Conservation (phyloP, 2,888 invertebrate species). For the Deroplatys truncata region DNA sequence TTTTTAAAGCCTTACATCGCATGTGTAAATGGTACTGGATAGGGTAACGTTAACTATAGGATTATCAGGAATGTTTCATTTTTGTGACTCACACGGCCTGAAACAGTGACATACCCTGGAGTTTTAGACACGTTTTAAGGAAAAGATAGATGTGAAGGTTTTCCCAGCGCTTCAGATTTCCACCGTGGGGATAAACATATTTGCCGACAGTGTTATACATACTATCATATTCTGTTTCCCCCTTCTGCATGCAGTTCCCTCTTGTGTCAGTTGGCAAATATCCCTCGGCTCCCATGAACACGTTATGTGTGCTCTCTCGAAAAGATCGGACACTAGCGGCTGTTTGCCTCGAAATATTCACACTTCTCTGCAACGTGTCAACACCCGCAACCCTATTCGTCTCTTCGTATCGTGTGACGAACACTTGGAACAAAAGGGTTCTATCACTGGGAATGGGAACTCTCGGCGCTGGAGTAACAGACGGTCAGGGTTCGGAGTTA, state of each 20-base stretch:
- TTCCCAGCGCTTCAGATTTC: background rate
- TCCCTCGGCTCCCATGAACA: conserved; percentile 19
- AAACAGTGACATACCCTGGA: background rate
- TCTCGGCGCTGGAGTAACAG: background rate
- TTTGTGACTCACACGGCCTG: too few species aligned
- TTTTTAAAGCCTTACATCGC: too few species aligned
- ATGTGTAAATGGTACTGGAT: too few species aligned
- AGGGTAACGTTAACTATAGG: too few species aligned
- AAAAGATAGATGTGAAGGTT: background rate
- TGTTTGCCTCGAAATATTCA: background rate
- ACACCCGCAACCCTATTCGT: background rate
- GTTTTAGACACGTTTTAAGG: background rate
- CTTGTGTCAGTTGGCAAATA: conserved; percentile 22
- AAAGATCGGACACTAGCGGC: background rate
- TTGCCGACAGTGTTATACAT: conserved; percentile 9
- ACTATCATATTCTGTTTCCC: conserved; percentile 14
- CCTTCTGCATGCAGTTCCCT: background rate
- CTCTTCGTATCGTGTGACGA: background rate
- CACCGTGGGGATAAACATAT: background rate
- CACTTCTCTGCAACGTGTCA: background rate
- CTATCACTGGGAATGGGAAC: background rate
- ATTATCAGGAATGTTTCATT: too few species aligned
- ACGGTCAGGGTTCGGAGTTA: too few species aligned
- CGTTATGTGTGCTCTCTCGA: background rate
- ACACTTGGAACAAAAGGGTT: background rate